phyloP scores from a whole-genome alignment of 2,888 invertebrate genomes.

The Nysson spinosus region DNA sequence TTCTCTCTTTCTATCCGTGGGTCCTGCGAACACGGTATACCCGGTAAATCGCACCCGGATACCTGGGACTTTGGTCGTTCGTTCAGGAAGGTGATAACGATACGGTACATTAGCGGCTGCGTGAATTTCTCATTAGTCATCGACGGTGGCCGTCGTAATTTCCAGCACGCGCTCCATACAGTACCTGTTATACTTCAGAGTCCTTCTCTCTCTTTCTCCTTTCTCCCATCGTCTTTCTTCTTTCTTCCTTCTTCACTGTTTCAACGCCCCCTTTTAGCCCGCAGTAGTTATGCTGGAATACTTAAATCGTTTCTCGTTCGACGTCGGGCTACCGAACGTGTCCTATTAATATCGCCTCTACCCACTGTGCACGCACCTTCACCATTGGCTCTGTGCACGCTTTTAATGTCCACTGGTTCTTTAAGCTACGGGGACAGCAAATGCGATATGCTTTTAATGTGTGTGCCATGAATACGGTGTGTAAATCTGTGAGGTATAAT shows the following conservation, averaged over 20 bases:
- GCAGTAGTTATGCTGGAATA: slow-evolving; percentile 15
- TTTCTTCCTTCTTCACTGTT: background rate
- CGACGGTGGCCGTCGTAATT: slow-evolving; percentile 56
- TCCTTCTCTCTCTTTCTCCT: background rate
- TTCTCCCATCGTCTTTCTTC: background rate
- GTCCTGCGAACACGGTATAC: slow-evolving; percentile 10
- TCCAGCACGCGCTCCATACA: slow-evolving; percentile 50
- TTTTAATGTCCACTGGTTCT: slow-evolving; percentile 47
- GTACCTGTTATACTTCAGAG: slow-evolving; percentile 11
- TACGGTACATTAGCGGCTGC: slow-evolving; percentile 61
- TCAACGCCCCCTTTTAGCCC: background rate
- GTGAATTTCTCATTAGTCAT: slow-evolving; percentile 64
- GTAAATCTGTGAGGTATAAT: too few species aligned
- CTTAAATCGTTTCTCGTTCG: slow-evolving; percentile 48
- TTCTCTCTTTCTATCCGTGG: slow-evolving; percentile 16
- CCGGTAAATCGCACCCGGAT: slow-evolving; percentile 54
- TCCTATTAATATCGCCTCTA: slow-evolving; percentile 60
- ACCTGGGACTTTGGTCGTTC: slow-evolving; percentile 31
- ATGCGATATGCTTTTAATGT: slow-evolving; percentile 22
- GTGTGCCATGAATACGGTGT: too few species aligned
- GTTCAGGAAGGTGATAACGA: slow-evolving; percentile 61
- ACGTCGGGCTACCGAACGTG: slow-evolving; percentile 57
- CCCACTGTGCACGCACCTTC: slow-evolving; percentile 28
- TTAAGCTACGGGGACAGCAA: slow-evolving; percentile 55
- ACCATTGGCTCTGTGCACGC: slow-evolving; percentile 49